phyloP scores from a whole-genome alignment of 2,113 vertebrate species.

The Capricornis sumatraensis region DNA sequence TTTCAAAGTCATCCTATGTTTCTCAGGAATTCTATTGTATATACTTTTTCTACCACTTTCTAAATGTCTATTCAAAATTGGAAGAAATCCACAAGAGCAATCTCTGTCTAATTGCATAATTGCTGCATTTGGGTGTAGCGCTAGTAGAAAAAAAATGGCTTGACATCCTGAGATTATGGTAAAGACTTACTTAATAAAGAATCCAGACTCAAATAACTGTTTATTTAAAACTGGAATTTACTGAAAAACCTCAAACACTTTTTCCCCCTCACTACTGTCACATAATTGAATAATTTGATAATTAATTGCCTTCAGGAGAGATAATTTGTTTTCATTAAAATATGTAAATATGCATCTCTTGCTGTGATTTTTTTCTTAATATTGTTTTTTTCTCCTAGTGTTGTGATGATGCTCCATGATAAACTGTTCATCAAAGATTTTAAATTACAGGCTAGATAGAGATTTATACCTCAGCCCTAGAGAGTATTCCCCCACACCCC shows the following conservation, averaged over 20 bases:
- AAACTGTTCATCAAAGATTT: neutral
- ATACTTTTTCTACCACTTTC: conserved; percentile 25
- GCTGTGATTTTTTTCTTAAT: conserved; percentile 29
- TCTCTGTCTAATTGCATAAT: conserved; percentile 67
- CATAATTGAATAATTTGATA: conserved; percentile 76
- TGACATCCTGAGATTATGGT: conserved; percentile 60
- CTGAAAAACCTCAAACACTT: conserved; percentile 52
- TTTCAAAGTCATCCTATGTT: conserved; percentile 29
- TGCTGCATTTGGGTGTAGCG: conserved; percentile 48
- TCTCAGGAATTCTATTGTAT: conserved; percentile 41
- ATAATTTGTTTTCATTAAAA: conserved; percentile 78
- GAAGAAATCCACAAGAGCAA: conserved; percentile 55
- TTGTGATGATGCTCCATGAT: conserved; percentile 44
- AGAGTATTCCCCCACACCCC: neutral
- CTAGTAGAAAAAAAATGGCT: conserved; percentile 25
- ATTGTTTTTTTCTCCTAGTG: conserved; percentile 35
- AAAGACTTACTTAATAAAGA: conserved; percentile 72
- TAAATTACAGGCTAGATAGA: neutral
- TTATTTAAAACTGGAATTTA: conserved; percentile 69
- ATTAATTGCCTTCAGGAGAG: conserved; percentile 76
- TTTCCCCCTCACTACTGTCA: conserved; percentile 59
- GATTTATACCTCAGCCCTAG: neutral
- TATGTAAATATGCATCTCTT: conserved; percentile 73
- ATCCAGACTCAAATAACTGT: conserved; percentile 62
- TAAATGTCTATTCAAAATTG: conserved; percentile 38